Evolutionary conservation across 2,113 vertebrate species (phyloP).

Genomic region (Ptychochromis oligacanthus): DNA sequence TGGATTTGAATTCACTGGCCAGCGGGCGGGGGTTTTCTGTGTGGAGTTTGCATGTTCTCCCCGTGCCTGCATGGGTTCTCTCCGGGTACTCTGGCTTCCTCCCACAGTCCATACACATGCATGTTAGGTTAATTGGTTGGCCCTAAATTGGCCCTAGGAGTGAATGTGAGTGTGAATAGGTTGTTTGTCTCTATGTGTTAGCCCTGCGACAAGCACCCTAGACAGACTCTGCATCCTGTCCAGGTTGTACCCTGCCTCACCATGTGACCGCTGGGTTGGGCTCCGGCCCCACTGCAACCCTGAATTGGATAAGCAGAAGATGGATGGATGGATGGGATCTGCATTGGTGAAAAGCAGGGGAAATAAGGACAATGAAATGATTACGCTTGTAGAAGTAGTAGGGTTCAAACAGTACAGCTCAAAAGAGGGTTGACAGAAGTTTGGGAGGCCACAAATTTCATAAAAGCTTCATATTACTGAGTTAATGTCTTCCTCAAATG

Average conservation of each 20-base stretch:
- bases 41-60: conserved; percentile 1
- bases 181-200: background rate
- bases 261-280: background rate
- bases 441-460: background rate
- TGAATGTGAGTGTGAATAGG: rapidly evolving
- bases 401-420: rapidly evolving
- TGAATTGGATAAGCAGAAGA: too few species aligned
- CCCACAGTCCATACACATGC: background rate
- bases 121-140: background rate
- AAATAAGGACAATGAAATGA: background rate
- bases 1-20: background rate
- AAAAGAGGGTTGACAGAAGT: background rate
- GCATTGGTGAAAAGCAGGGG: background rate
- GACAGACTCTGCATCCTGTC: too few species aligned
- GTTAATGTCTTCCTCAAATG: background rate
- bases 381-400: rapidly evolving
- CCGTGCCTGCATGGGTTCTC: too few species aligned
- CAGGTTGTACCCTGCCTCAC: background rate
- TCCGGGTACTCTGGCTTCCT: background rate
- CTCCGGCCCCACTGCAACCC: background rate
- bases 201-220: background rate
- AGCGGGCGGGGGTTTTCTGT: background rate
- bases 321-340: background rate
- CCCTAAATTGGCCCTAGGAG: background rate
- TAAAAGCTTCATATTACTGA: background rate